Base-by-base conservation (phyloP, 2,888 invertebrate species). In the Buathra laborator region DNA sequence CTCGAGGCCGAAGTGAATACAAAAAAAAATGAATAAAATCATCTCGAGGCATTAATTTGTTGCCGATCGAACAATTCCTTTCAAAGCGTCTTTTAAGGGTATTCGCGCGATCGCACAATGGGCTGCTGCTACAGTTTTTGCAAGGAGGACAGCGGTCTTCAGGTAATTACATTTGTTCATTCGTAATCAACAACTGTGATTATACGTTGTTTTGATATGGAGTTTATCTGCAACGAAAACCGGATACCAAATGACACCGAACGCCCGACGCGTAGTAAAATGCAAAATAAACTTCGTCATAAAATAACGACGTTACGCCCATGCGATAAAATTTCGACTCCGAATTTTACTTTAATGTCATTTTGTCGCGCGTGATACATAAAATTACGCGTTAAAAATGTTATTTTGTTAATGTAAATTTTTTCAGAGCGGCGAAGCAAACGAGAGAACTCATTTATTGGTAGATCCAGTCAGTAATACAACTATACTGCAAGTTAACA, bases 391-490 rank as follows among this genome's bases (percentile, higher is more conserved):
- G 24, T 24, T 24, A 24, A 62, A 66, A 29, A 48, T 86, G 66
- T 59, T 62, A 24, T 71, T 72, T 48, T 83, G 67, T 37, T 62
- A 70, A 4, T 71, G 79, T 44, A 79, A 37, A 16, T 29, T 56
- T 53, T 92, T 92, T 14, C 88, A 96, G 95, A 93, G 93, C 86
- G 95, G 95, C n/a, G 95, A 96, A 89, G 94, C 94, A 9, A 97
- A 96, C 91, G 98, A 98, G 94, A 95, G 97, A 87, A 97, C 98
- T 32, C 97, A 97, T 91, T 95, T 98, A 70, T 94, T 98, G 80
- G 96, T 96, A 78, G 97, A 97, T 94, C 96, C 97, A 37, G 96
- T 96, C 56, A 96, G 96, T 90, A 97, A 96, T 88, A 96, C 97
- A 90, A 95, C 96, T 71, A 96, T 97, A 84, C 95, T 96, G 81